Conservation (phyloP, 2,113 vertebrate genomes). For the Galeopterus variegatus region DNA sequence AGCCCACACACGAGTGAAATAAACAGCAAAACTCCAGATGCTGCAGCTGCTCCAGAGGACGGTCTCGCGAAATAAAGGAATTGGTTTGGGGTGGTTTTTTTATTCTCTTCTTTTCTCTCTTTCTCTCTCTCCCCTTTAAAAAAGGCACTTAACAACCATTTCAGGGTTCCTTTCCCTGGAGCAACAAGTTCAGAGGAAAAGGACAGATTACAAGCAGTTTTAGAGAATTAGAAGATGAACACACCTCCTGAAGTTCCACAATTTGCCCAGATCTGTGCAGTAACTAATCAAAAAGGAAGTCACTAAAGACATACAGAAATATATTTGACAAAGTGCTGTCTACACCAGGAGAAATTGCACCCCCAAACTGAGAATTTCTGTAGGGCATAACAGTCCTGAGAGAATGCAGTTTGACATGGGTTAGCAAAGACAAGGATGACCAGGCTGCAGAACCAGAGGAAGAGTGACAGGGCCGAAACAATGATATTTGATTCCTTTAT, state of each 20-base stretch:
- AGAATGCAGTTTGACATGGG: neutral
- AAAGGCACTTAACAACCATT: neutral
- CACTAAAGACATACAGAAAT: neutral
- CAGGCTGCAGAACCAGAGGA: neutral
- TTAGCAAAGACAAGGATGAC: neutral
- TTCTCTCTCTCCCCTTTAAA: neutral
- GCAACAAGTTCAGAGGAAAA: neutral
- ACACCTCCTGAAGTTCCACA: no score
- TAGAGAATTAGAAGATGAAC: neutral
- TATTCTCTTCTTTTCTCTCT: neutral
- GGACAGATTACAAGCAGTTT: neutral
- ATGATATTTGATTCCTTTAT: neutral
- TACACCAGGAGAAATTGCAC: neutral
- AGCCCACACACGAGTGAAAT: neutral
- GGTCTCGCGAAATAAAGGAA: neutral
- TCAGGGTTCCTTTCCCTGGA: neutral
- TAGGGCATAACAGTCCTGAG: neutral
- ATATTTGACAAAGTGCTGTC: neutral
- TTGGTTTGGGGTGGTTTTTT: neutral
- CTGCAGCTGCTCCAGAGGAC: neutral
- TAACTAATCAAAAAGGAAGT: neutral
- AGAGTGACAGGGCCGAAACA: neutral
- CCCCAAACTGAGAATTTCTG: neutral
- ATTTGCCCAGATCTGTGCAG: neutral
- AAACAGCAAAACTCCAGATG: neutral